A percentile compares a stretch with the other conserved stretches of the same genome.
These are phyloP conservation scores for Mustela nigripes DNA, from an alignment of 2,113 vertebrate species.

Conservation along the genomic window DNA sequence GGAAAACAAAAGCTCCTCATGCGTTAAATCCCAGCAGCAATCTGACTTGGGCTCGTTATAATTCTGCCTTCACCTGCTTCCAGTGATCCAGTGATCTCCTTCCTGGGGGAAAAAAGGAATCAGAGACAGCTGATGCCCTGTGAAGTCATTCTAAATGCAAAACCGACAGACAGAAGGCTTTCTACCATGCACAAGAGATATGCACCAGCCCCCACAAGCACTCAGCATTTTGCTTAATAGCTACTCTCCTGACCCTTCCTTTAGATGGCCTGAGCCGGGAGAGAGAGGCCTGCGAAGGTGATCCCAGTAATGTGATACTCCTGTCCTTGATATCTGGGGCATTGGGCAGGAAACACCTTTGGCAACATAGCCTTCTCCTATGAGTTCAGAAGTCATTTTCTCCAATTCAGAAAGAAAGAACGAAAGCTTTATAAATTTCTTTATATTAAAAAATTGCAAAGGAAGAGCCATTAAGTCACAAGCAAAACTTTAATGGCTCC, in stretches of 20 bases:
- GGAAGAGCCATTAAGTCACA: neutral
- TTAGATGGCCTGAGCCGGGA: neutral
- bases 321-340: neutral
- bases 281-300: neutral
- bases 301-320: neutral
- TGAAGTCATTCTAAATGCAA: neutral
- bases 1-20: conserved; percentile 35
- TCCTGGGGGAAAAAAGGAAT: neutral
- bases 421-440: neutral
- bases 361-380: neutral
- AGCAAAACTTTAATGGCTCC: neutral
- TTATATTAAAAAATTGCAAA: neutral
- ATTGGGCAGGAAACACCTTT: neutral
- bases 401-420: neutral
- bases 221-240: neutral
- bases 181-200: too few species aligned
- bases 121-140: neutral
- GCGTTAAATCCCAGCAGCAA: neutral
- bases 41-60: neutral
- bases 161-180: neutral
- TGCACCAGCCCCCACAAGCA: neutral
- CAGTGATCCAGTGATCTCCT: neutral
- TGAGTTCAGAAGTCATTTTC: neutral
- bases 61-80: neutral
- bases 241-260: neutral